Conservation (phyloP, 2,797 vertebrate genomes). For the Rallus crepitans region DNA sequence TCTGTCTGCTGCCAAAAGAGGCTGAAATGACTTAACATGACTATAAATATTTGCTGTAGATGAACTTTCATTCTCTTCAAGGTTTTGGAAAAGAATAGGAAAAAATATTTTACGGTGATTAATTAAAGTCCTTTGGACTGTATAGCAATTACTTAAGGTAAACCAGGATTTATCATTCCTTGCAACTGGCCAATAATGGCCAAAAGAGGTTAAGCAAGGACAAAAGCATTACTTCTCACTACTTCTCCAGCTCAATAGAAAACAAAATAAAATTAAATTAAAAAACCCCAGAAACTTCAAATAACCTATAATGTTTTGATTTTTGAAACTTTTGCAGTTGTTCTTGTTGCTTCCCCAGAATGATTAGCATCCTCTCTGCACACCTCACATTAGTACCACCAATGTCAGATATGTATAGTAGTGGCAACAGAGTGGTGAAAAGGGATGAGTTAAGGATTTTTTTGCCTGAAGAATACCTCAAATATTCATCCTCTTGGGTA, state of each 20-base stretch:
- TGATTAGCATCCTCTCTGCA: neutral
- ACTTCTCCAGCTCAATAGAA: neutral
- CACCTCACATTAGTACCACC: neutral
- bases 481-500: neutral
- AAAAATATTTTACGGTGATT: neutral
- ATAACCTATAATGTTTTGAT: neutral
- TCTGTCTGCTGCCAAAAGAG: neutral
- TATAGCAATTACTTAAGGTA: neutral
- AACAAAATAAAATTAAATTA: neutral
- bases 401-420: too few relatives aligned
- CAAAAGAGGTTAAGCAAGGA: neutral
- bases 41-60: neutral
- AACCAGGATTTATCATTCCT: neutral
- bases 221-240: neutral
- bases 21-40: neutral
- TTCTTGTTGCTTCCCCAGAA: neutral
- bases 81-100: neutral
- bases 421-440: neutral
- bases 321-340: neutral
- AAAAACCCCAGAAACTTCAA: neutral
- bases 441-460: neutral
- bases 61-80: neutral
- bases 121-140: neutral
- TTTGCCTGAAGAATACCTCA: neutral
- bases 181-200: neutral